Evolutionary conservation across 1,140 invertebrate genomes (phyloP).

Genomic region (Heliconius hermathena): DNA sequence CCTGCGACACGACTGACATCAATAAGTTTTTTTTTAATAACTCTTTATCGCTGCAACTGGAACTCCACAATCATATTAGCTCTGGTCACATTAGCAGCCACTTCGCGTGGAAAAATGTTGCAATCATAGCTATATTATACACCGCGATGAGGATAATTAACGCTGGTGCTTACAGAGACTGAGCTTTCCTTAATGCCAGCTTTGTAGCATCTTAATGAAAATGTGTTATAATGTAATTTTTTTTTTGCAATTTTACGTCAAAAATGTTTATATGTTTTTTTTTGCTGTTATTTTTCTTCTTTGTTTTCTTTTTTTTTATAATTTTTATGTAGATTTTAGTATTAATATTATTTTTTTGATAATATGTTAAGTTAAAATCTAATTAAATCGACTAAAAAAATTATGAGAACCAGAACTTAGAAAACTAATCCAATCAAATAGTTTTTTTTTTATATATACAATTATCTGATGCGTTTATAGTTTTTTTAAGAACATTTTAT

Average conservation of each 20-base stretch:
- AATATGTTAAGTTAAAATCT: too few species aligned
- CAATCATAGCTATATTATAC: slow-evolving; percentile 69
- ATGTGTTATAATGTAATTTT: not conserved
- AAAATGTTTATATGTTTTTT: not conserved
- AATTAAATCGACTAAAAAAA: too few species aligned
- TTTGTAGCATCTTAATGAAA: slow-evolving; percentile 4
- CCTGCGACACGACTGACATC: too few species aligned
- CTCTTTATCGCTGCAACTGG: not conserved
- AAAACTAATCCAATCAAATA: too few species aligned
- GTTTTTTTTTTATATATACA: too few species aligned
- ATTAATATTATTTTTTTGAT: too few species aligned
- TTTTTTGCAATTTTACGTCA: slow-evolving; percentile 8
- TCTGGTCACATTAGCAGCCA: slow-evolving; percentile 58
- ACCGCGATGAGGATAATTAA: slow-evolving; percentile 53
- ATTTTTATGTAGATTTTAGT: too few species aligned
- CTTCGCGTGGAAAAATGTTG: slow-evolving; percentile 57
- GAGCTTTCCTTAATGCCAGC: slow-evolving; percentile 20
- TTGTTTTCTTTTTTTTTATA: not conserved
- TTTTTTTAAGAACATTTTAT: too few species aligned
- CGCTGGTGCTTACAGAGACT: slow-evolving; percentile 42
- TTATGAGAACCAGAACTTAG: too few species aligned
- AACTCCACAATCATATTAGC: slow-evolving; percentile 44
- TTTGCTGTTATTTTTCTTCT: not conserved
- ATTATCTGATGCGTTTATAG: too few species aligned
- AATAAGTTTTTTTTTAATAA: not conserved